Conservation (phyloP, 2,888 invertebrate species). For the Cephonodes hylas region DNA sequence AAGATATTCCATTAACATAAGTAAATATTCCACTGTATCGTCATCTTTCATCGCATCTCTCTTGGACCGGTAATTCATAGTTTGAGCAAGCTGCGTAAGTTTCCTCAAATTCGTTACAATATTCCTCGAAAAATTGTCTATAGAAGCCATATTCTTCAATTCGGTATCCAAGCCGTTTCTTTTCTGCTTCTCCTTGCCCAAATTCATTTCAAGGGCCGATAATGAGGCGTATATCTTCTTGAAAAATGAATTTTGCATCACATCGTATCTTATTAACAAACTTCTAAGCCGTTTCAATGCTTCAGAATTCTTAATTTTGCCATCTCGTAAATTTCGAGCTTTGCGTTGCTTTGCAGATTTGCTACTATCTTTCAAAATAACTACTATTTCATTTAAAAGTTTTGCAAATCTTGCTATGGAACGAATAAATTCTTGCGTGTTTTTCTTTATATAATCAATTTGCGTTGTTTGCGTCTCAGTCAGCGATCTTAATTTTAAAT, state of each 20-base stretch:
- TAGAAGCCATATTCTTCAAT: conserved; percentile 20
- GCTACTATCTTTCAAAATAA: conserved; percentile 37
- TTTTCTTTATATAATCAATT: conserved; percentile 53
- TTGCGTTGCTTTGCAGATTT: conserved; percentile 6
- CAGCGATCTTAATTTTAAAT: conserved; percentile 22
- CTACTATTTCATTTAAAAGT: conserved; percentile 53
- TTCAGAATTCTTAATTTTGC: conserved; percentile 21
- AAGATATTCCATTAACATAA: conserved; percentile 64
- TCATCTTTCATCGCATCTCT: conserved; percentile 43
- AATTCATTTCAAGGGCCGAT: conserved; percentile 33
- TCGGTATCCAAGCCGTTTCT: conserved; percentile 22
- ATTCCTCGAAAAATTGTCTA: conserved; percentile 51
- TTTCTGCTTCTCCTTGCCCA: conserved; percentile 20
- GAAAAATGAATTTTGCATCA: conserved; percentile 58
- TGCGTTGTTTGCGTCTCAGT: conserved; percentile 43
- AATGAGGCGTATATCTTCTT: conserved; percentile 51
- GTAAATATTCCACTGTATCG: conserved; percentile 56
- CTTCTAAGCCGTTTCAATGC: conserved; percentile 43
- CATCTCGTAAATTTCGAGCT: conserved; percentile 11
- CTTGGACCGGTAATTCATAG: conserved; percentile 44
- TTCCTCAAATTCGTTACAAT: conserved; percentile 59
- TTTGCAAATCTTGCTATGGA: conserved; percentile 55
- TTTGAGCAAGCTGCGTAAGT: conserved; percentile 48
- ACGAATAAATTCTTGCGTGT: conserved; percentile 49
- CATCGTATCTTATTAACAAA: conserved; percentile 49